Percentiles rank a stretch among this genome's conserved stretches.
phyloP scores from a whole-genome alignment of 1,140 invertebrate species.

The Medauroidea extradentata region DNA sequence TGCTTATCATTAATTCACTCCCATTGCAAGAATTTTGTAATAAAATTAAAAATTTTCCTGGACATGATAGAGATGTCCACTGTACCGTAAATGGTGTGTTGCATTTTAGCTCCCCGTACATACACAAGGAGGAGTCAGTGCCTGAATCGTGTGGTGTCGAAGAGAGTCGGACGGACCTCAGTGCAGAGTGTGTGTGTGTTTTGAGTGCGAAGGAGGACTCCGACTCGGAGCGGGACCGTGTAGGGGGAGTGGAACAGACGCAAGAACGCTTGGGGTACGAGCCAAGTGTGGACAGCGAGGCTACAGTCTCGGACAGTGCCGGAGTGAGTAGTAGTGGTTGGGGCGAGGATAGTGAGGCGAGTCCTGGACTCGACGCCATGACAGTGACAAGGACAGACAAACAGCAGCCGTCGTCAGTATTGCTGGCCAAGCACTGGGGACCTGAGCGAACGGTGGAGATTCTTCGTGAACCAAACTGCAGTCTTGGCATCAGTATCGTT shows the following conservation, averaged over 20 bases:
- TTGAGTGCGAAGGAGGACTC: not conserved
- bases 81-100: no score
- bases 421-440: constrained; percentile 81
- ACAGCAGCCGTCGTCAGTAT: constrained; percentile 23
- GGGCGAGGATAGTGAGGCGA: not conserved
- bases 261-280: not conserved
- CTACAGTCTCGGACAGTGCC: not conserved
- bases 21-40: no score
- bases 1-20: no score
- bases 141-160: not conserved
- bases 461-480: constrained; percentile 63
- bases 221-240: no score
- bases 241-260: no score
- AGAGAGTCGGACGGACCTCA: not conserved
- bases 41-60: no score
- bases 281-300: not conserved
- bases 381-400: constrained; percentile 9
- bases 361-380: not conserved
- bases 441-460: constrained; percentile 71
- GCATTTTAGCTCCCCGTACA: constrained; percentile 32
- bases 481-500: constrained; percentile 94
- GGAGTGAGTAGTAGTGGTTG: not conserved
- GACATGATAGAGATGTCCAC: no score
- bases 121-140: constrained; percentile 18
- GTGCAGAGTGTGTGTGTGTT: not conserved